phyloP scores from a whole-genome alignment of 2,888 invertebrate genomes.

The Furcula furcula region DNA sequence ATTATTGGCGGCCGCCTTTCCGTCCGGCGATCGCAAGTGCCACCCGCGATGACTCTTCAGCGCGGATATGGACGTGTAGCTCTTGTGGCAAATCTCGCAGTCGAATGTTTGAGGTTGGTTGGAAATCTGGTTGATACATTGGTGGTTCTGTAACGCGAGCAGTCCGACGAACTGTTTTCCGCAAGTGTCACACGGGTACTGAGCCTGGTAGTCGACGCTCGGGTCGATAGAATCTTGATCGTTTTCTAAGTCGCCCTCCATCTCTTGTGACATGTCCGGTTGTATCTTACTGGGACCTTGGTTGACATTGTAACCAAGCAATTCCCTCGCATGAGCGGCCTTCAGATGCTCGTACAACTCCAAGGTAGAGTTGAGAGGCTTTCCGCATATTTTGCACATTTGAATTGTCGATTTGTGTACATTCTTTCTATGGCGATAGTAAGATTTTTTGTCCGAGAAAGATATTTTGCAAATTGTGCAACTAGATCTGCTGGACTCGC shows the following conservation, averaged over 20 bases:
- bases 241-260: conserved; percentile 62
- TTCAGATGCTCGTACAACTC: conserved; percentile 84
- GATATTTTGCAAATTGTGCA: conserved; percentile 83
- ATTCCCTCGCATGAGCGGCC: conserved; percentile 80
- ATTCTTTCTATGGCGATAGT: conserved; percentile 82
- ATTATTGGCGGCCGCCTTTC: conserved; percentile 77
- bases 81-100: conserved; percentile 85
- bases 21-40: conserved; percentile 83
- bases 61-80: conserved; percentile 84
- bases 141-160: conserved; percentile 79
- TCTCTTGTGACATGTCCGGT: conserved; percentile 46
- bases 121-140: conserved; percentile 65
- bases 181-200: conserved; percentile 79
- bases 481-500: conserved; percentile 63
- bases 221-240: conserved; percentile 62
- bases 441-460: conserved; percentile 82
- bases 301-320: conserved; percentile 71
- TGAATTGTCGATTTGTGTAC: conserved; percentile 77
- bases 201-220: conserved; percentile 69
- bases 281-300: conserved; percentile 63
- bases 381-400: conserved; percentile 84
- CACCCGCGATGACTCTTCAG: conserved; percentile 85
- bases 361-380: conserved; percentile 82
- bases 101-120: conserved; percentile 73
- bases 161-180: conserved; percentile 79